Conservation (phyloP, 2,113 vertebrate species). For the Lepidiolamprologus cunningtoni region DNA sequence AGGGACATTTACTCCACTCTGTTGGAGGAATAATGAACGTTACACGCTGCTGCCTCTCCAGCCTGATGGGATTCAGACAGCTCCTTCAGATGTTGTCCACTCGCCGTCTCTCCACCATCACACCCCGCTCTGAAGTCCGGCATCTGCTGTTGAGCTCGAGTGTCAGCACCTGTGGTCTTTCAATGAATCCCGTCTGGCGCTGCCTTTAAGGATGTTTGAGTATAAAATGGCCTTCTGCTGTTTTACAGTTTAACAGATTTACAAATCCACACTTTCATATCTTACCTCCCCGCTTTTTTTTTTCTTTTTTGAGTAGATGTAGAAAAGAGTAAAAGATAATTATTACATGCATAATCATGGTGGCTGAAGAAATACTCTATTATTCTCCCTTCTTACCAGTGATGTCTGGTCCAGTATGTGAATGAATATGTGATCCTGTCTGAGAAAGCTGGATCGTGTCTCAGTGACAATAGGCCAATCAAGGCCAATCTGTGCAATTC, state of each 20-base stretch:
- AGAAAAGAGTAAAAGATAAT: background rate
- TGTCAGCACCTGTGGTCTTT: background rate
- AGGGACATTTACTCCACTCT: background rate
- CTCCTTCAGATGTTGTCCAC: background rate
- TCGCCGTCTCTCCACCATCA: background rate
- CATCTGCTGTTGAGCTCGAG: fast-evolving
- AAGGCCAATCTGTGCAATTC: background rate
- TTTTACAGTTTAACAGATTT: background rate
- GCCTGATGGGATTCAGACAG: background rate
- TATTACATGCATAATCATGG: background rate
- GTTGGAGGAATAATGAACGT: background rate
- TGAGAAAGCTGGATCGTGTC: background rate
- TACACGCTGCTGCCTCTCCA: background rate
- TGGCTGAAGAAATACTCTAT: background rate
- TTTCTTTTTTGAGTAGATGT: background rate
- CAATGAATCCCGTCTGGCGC: background rate
- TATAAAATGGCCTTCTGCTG: background rate
- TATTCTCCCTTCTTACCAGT: background rate
- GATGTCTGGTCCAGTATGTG: background rate
- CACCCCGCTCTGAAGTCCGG: background rate
- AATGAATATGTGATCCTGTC: background rate
- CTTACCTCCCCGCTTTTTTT: fast-evolving
- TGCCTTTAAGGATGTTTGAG: background rate
- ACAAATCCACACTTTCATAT: background rate
- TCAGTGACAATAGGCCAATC: background rate